A percentile compares a stretch with the other conserved stretches of the same genome.
phyloP scores from a whole-genome alignment of 2,797 vertebrate genomes.

The Gobio occitaniae region DNA sequence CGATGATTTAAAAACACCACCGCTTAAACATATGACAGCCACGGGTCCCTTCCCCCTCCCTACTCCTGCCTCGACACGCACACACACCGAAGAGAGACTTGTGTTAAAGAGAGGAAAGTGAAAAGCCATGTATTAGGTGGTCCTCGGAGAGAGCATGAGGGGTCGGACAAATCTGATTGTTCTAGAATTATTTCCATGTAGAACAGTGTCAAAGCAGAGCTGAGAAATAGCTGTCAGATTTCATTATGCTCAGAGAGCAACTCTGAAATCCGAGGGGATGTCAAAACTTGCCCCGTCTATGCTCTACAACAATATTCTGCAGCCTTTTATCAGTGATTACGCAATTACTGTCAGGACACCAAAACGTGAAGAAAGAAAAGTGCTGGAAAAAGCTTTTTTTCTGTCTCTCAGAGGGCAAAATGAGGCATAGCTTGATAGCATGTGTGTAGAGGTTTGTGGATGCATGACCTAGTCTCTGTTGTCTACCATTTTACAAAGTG shows the following conservation, averaged over 20 bases:
- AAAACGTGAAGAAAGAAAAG: conserved; percentile 46
- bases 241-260: conserved; percentile 59
- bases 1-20: conserved; percentile 66
- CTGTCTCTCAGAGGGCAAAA: conserved; percentile 28
- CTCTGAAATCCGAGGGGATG: conserved; percentile 39
- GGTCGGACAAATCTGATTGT: conserved; percentile 66
- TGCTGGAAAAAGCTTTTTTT: conserved; percentile 45
- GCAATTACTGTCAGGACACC: conserved; percentile 57
- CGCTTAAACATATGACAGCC: conserved; percentile 62
- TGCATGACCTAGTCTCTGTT: conserved; percentile 12
- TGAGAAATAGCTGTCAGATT: conserved; percentile 62
- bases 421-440: neutral
- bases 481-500: conserved; percentile 9
- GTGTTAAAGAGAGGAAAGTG: conserved; percentile 61
- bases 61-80: conserved; percentile 63
- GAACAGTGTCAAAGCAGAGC: conserved; percentile 59
- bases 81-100: conserved; percentile 42
- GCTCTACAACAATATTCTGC: conserved; percentile 49
- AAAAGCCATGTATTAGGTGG: conserved; percentile 65
- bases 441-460: conserved; percentile 37
- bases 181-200: conserved; percentile 70
- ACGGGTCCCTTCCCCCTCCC: conserved; percentile 43
- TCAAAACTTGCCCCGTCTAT: conserved; percentile 53
- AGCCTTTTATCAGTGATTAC: conserved; percentile 55
- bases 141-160: conserved; percentile 50